Evolutionary conservation across 2,797 vertebrate genomes (phyloP).

Genomic region (Diplodus sargus): DNA sequence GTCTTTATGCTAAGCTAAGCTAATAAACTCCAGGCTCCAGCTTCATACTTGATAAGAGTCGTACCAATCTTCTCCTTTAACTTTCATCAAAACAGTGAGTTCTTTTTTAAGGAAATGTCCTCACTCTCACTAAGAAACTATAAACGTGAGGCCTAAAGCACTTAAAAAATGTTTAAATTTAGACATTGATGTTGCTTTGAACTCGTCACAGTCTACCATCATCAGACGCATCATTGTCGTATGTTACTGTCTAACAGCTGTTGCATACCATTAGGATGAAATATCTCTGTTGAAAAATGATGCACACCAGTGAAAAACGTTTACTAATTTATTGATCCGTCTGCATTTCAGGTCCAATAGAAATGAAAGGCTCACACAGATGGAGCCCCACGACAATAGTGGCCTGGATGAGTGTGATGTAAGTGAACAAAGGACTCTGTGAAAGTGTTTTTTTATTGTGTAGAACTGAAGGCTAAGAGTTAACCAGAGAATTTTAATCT

Average conservation of each 20-base stretch:
- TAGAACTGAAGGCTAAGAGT: not conserved
- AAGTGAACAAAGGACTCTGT: constrained; percentile 59
- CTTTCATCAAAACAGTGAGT: not conserved
- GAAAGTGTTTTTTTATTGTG: not conserved
- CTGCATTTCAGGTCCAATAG: constrained; percentile 73
- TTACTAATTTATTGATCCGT: not conserved
- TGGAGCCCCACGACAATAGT: constrained; percentile 79
- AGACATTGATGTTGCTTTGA: not conserved
- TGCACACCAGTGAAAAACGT: not conserved
- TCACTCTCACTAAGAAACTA: not conserved
- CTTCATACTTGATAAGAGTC: not conserved
- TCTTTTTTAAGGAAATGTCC: not conserved
- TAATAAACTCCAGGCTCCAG: not conserved
- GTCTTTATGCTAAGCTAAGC: constrained; percentile 3
- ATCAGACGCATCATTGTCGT: not conserved
- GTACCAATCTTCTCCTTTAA: too few relatives aligned
- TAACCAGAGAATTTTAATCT: too few relatives aligned
- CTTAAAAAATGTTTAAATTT: not conserved
- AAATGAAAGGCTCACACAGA: constrained; percentile 59
- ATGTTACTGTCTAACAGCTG: not conserved
- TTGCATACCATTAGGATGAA: not conserved
- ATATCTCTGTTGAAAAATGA: not conserved
- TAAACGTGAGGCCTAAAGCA: not conserved
- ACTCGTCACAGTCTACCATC: not conserved
- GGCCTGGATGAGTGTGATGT: constrained; percentile 85